Evolutionary conservation across 2,113 vertebrate species (phyloP).

Genomic region (Dipodomys ordii): DNA sequence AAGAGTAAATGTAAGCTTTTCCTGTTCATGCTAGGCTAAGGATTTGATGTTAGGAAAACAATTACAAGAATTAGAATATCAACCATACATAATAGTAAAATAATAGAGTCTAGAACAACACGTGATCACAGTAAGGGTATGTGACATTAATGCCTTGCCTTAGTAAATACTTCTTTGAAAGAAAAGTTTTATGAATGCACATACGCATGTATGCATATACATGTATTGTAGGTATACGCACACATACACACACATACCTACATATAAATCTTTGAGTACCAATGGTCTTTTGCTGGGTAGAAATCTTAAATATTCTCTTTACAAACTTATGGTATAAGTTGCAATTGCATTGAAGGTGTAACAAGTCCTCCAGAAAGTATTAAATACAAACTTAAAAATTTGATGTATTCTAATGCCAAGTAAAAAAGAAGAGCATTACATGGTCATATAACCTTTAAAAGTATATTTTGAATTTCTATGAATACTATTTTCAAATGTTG

Average conservation of each 20-base stretch:
- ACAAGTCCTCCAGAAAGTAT: constrained; percentile 57
- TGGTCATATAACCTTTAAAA: background rate
- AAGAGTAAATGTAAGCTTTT: background rate
- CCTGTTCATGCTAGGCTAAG: constrained; percentile 6
- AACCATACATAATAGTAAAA: background rate
- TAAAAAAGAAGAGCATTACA: constrained; percentile 41
- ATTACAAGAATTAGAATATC: constrained; percentile 18
- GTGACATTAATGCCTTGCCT: background rate
- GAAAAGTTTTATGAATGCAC: background rate
- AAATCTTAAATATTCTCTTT: background rate
- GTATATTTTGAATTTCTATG: background rate
- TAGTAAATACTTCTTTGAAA: background rate
- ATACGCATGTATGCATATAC: too few species aligned
- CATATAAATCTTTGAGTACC: background rate
- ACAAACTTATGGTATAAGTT: constrained; percentile 50
- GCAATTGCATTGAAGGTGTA: constrained; percentile 31
- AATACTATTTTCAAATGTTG: constrained; percentile 60
- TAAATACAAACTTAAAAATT: background rate
- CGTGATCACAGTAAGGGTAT: background rate
- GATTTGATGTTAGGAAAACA: background rate
- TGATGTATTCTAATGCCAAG: constrained; percentile 18
- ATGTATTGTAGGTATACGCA: too few species aligned
- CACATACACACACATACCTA: too few species aligned
- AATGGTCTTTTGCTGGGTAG: constrained; percentile 52
- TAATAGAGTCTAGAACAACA: background rate